Evolutionary conservation across 2,113 vertebrate species (phyloP), one percentile per base, ranked within the genome.

Genomic region (Daphoenositta chrysoptera): DNA sequence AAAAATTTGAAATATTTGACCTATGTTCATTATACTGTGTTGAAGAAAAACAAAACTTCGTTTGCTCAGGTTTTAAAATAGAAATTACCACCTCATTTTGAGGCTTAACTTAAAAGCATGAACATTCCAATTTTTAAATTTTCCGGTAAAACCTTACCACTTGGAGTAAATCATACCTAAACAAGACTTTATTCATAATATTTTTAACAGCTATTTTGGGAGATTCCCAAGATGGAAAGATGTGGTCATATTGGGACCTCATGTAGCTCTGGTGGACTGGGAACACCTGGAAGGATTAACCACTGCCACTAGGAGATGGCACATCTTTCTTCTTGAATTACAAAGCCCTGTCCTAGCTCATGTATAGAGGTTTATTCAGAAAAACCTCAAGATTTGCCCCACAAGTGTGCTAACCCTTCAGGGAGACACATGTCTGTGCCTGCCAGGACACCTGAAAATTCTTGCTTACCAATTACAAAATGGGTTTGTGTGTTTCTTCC

Each of bases 311-410:
- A 35, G n/a, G 48, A 50, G 18, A 42, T 10, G 12, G 37, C 20
- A 23, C 18, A 23, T 13, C 13, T 45, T 40, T 65, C 16, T 24
- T 71, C 73, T n/a, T 20, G 4, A 75, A 93, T 76, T 5, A 12
- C 4, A 45, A 75, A 93, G 39, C 27, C 24, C 18, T 33, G 7
- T 28, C 20, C 56, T 27, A n/a, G 22, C 4, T 51, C 53, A 11
- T 7, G 31, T 6, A 28, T 13, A 30, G 11, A 56, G 8, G 10
- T 83, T 76, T 12, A 39, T 20, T 86, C 0, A 2, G 39, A 50
- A 58, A 45, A 47, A 8, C 10, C 22, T 83, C 0, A 0, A 61
- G 61, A 79, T 23, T 19, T 60, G 35, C 51, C 0, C 0, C 27
- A 57, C 10, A 35, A 30, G 18, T 44, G 17, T 6, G 50, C 40